Evolutionary conservation across 2,888 invertebrate species (phyloP).

Genomic region (Pseudococcus longispinus): DNA sequence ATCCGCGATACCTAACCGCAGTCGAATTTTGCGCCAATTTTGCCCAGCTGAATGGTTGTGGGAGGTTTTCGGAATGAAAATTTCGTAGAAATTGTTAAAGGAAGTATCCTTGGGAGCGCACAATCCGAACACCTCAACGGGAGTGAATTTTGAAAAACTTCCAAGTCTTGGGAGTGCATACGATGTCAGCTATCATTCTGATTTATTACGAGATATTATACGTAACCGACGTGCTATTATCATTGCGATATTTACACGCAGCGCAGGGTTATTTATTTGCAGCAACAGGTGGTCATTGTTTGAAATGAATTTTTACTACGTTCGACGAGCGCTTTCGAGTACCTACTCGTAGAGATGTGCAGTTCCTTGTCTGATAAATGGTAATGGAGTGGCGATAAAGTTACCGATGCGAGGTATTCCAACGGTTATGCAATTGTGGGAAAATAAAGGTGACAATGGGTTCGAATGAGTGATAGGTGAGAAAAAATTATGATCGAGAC

Average conservation of each 20-base stretch:
- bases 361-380: not conserved
- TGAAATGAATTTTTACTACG: not conserved
- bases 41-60: not conserved
- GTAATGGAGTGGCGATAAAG: not conserved
- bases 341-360: not conserved
- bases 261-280: not conserved
- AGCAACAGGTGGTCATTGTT: conserved; percentile 6
- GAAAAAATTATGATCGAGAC: not conserved
- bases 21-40: not conserved
- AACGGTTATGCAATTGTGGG: not conserved
- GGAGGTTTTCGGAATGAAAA: not conserved
- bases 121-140: not conserved
- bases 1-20: not conserved
- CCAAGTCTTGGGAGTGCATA: not conserved
- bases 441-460: not conserved
- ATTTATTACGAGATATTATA: not conserved
- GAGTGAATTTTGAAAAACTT: not conserved
- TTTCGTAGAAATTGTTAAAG: not conserved
- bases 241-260: not conserved
- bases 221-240: not conserved
- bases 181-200: not conserved
- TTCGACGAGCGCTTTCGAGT: not conserved
- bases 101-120: not conserved
- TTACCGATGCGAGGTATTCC: not conserved
- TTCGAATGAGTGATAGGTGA: not conserved